Base-by-base conservation (phyloP, 2,888 invertebrate genomes). In the Eugnorisma glareosa region DNA sequence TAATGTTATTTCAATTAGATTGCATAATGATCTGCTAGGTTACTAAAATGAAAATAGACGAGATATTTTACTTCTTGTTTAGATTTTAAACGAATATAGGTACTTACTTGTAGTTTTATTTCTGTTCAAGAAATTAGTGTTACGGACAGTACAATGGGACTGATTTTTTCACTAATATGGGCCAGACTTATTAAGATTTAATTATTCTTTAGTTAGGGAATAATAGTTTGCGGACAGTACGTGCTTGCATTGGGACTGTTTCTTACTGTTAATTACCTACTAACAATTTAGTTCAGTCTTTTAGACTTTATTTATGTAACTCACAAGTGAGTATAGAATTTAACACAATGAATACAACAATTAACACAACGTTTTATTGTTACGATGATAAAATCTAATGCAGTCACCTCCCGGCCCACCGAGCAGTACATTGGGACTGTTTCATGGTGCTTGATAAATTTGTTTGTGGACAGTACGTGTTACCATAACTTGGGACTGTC, bases 141-240 rank as follows among this genome's bases (percentile, higher is more conserved):
- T 69, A 28, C 37, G 54, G 70, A 59, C 70, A 70, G 57, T 43
- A 70, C 70, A 70, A 3, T 70, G 70, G 70, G 40, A 43, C 69
- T 70, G 57, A n/a, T 57, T 57, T 70, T 54, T 57, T 69, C 40
- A 70, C 69, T 57, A 43, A 57, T 57, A 70, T 11, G 51, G 11
- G 68, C 37, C 21, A 57, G 28, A 28, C 10, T 8, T 6, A 21
- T 15, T 15, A 43, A 59, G 11, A 31, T 59, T 40, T 28, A 57
- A 40, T 21, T 40, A 63, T 35, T 48, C 31, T 37, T 15, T 15
- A 15, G 2, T 51, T 40, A 37, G 4, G 37, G 28, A 69, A 54
- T 28, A 54, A 37, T 24, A 68, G 68, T 68, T 57, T 69, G 28
- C 54, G 54, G 28, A 40, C 69, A 57, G 69, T 69, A 69, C 54